Evolutionary conservation across 2,888 invertebrate species (phyloP), one percentile per base, ranked within the genome.

Genomic region (Bruchidius siliquastri): DNA sequence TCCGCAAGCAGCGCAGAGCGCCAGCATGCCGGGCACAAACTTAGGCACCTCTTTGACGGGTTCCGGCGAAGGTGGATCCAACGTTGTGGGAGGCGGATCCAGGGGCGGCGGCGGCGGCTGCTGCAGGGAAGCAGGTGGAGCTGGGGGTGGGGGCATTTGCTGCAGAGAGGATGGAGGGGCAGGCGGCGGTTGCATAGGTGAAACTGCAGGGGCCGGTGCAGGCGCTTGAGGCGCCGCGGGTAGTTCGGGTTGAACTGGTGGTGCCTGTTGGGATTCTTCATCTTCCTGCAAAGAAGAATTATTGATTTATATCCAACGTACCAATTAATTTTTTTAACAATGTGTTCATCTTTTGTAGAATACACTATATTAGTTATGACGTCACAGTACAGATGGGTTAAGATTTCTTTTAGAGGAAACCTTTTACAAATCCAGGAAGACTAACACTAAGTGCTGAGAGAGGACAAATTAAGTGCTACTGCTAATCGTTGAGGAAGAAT

Each of bases 1-100:
- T 21, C 96, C 96, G 85, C 96, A 96, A 78, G 90, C 89, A 77
- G 91, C 90, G 86, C 96, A 96, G 0, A 96, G 90, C 8, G 94
- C 94, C 78, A 93, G 87, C 88, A 91, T 92, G 72, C 94, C 94
- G 67, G 91, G 90, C 32, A 93, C 89, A 77, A 88, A 89, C 79
- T 91, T 91, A 3, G 92, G 90, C 72, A 84, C 78, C 80, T 87
- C 84, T 76, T 85, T 82, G 32, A 20, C 68, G 1, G 89, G 89
- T 75, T 91, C 90, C 2, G 91, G 90, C 69, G 88, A 78, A 4
- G 82, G 77, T 1, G 79, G 71, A 69, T 74, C 71, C 22, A 71
- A 69, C 20, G 8, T 49, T 13, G 66, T n/a, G 8, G 67, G 49
- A 22, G 20, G 13, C 67, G 20, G 13, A 18, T 20, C 68, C n/a